Evolutionary conservation across 2,113 vertebrate species (phyloP).

Genomic region (Spilogale gracilis): DNA sequence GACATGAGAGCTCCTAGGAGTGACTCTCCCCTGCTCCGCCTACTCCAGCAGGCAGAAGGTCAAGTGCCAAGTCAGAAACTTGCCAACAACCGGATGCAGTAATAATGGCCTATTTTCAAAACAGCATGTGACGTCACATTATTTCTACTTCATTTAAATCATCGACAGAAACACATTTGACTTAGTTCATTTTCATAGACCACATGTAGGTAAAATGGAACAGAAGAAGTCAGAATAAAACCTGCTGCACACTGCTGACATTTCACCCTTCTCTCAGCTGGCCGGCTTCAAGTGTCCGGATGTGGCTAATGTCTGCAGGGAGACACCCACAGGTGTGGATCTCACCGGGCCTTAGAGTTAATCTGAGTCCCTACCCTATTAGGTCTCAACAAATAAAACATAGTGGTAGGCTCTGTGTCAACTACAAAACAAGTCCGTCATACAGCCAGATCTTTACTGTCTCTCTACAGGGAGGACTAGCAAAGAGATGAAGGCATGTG

Average conservation of each 20-base stretch:
- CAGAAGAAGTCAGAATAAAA: neutral
- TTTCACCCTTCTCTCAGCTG: neutral
- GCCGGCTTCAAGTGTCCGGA: neutral
- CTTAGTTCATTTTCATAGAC: neutral
- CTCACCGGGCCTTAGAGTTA: neutral
- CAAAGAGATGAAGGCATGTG: constrained; percentile 1
- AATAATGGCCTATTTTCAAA: neutral
- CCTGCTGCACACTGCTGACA: neutral
- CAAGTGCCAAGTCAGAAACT: neutral
- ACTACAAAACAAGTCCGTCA: constrained; percentile 45
- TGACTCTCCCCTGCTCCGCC: neutral
- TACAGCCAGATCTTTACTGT: neutral
- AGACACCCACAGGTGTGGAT: neutral
- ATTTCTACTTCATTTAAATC: neutral
- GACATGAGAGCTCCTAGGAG: neutral
- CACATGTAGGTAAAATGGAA: neutral
- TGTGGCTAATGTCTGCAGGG: neutral
- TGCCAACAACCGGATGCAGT: neutral
- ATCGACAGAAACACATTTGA: neutral
- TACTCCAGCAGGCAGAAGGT: neutral
- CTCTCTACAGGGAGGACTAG: neutral
- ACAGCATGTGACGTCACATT: neutral
- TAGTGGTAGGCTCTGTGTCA: neutral
- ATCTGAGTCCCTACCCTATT: neutral
- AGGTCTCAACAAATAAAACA: neutral